phyloP scores from a whole-genome alignment of 2,797 vertebrate genomes.

The Poeciliopsis turneri region DNA sequence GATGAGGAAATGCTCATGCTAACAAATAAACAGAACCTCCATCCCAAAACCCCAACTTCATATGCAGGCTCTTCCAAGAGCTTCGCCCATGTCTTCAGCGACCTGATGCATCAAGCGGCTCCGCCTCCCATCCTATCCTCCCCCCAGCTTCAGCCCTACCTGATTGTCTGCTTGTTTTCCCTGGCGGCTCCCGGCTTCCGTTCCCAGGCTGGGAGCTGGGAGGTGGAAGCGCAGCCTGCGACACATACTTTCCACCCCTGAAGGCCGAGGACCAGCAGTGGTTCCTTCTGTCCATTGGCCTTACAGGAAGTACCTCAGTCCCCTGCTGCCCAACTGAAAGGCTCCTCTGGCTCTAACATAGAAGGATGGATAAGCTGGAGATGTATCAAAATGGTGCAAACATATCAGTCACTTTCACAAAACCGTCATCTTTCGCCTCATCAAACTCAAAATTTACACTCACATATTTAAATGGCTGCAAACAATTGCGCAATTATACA shows the following conservation, averaged over 20 bases:
- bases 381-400: background rate
- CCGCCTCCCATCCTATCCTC: conserved; percentile 60
- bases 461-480: too few species aligned
- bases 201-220: conserved; percentile 97
- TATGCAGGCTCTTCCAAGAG: conserved; percentile 71
- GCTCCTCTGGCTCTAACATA: conserved; percentile 75
- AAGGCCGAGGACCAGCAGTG: conserved; percentile 88
- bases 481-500: too few species aligned
- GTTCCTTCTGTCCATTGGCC: conserved; percentile 94
- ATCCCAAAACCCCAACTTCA: conserved; percentile 58
- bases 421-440: too few species aligned
- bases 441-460: too few species aligned
- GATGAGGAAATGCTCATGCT: conserved; percentile 76
- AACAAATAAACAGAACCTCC: conserved; percentile 72
- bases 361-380: conserved; percentile 6
- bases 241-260: conserved; percentile 99
- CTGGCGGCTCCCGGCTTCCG: conserved; percentile 96
- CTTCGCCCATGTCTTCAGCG: conserved; percentile 52
- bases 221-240: conserved; percentile 89
- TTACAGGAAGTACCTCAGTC: conserved; percentile 92
- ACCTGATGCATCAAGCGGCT: conserved; percentile 59
- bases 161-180: conserved; percentile 99
- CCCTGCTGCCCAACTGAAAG: conserved; percentile 82
- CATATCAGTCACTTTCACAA: background rate
- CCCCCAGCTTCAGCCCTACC: conserved; percentile 81